phyloP scores from a whole-genome alignment of 2,797 vertebrate genomes.

The Falco cherrug region DNA sequence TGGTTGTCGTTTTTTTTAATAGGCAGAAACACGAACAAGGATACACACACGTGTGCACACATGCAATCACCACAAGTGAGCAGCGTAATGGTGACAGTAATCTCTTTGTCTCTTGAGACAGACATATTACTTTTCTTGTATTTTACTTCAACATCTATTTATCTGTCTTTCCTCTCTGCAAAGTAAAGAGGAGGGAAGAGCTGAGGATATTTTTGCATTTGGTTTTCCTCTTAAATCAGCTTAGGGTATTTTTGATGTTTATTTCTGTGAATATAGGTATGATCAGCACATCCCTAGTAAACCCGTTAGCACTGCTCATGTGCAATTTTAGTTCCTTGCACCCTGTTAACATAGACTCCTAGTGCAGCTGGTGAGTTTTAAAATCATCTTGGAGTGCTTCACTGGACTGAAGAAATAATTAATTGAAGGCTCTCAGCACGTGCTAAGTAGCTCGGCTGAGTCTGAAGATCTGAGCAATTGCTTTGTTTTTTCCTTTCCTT shows the following conservation, averaged over 20 bases:
- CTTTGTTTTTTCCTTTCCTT: slow-evolving; percentile 74
- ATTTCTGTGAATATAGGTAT: not conserved
- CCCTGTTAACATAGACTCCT: slow-evolving; percentile 48
- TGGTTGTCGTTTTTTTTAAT: not conserved
- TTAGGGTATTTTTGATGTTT: not conserved
- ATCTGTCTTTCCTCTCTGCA: not conserved
- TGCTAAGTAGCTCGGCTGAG: slow-evolving; percentile 68
- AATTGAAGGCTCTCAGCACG: slow-evolving; percentile 64
- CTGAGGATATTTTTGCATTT: not conserved
- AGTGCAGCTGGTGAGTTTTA: slow-evolving; percentile 54
- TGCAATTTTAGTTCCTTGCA: slow-evolving; percentile 27
- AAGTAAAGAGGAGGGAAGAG: not conserved
- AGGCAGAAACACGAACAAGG: not conserved
- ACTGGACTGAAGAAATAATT: slow-evolving; percentile 71
- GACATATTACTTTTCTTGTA: not conserved
- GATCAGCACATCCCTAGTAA: not conserved
- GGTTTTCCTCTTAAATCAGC: not conserved
- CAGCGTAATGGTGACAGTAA: not conserved
- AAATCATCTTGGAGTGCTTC: slow-evolving; percentile 74
- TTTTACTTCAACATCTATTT: not conserved
- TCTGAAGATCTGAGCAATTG: slow-evolving; percentile 68
- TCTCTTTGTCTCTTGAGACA: not conserved
- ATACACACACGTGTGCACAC: accelerated
- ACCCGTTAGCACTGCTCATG: slow-evolving; percentile 16
- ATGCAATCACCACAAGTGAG: not conserved